These are phyloP conservation scores for Chrysotoxum bicinctum DNA, from an alignment of 2,888 invertebrate genomes.

Conservation along the genomic window DNA sequence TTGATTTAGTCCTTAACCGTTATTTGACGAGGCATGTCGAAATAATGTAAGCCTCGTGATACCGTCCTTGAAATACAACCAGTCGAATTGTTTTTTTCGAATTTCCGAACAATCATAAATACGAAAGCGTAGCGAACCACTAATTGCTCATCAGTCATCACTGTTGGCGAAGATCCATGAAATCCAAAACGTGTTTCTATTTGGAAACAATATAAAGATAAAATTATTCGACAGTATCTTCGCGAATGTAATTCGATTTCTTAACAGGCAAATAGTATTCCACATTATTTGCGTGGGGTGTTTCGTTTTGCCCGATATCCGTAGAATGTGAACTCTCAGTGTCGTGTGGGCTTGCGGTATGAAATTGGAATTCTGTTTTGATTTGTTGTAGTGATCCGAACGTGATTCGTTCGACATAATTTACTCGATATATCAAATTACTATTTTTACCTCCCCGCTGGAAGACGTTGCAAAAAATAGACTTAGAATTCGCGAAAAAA, in stretches of 20 bases:
- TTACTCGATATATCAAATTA: neutral
- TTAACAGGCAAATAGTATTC: neutral
- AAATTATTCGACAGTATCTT: neutral
- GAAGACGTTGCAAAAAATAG: neutral
- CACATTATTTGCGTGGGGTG: neutral
- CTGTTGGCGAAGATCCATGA: neutral
- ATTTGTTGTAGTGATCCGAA: neutral
- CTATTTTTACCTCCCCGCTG: neutral
- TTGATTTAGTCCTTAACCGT: slow-evolving; percentile 52
- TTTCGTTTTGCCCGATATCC: neutral
- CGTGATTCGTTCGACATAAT: neutral
- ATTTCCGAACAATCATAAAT: neutral
- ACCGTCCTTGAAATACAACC: neutral
- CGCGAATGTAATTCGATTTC: neutral
- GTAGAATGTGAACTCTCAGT: neutral
- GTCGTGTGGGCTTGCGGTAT: neutral
- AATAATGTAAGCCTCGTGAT: neutral
- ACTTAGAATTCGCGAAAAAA: neutral
- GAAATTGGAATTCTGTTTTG: neutral
- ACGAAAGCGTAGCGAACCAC: neutral
- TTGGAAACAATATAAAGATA: slow-evolving; percentile 6
- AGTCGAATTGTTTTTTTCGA: neutral
- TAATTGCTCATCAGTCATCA: neutral
- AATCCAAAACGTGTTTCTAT: slow-evolving; percentile 7
- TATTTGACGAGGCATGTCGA: slow-evolving; percentile 20